Percentiles rank a stretch among this genome's conserved stretches.
Conservation (phyloP, 2,113 vertebrate genomes). For the Eupsittula cactorum region DNA sequence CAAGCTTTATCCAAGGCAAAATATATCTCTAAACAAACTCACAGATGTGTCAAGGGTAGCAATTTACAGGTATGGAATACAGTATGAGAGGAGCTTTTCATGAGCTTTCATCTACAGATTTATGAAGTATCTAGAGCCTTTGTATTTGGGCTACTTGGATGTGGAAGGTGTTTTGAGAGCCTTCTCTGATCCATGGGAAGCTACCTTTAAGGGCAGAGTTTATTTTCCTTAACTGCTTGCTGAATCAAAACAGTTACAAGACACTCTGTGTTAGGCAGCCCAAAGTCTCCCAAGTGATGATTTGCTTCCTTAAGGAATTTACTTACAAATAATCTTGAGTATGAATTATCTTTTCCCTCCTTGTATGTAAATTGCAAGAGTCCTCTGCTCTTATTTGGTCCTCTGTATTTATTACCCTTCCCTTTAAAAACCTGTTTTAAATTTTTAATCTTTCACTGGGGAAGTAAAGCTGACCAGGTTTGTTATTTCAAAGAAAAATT, state of each 20-base stretch:
- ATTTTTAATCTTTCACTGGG: not conserved
- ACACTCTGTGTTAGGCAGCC: not conserved
- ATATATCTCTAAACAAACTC: not conserved
- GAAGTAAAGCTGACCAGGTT: not conserved
- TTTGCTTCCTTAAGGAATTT: not conserved
- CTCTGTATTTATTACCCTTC: not conserved
- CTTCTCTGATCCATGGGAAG: not conserved
- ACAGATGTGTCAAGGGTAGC: not conserved
- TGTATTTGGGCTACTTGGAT: fast-evolving
- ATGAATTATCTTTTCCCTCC: not conserved
- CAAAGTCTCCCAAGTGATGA: not conserved
- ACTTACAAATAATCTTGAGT: not conserved
- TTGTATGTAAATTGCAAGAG: not conserved
- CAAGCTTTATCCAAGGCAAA: not conserved
- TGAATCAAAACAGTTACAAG: not conserved
- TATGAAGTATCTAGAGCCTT: not conserved
- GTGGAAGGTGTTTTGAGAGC: not conserved
- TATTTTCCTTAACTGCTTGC: not conserved
- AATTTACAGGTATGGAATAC: not conserved
- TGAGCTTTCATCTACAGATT: not conserved
- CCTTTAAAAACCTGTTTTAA: not conserved
- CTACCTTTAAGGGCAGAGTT: not conserved
- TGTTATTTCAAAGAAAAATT: not conserved
- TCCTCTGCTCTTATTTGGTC: not conserved
- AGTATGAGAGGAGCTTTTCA: not conserved